Percentiles rank a stretch among this genome's conserved stretches.
phyloP scores from a whole-genome alignment of 2,888 invertebrate genomes.

The Pediacus dermestoides region DNA sequence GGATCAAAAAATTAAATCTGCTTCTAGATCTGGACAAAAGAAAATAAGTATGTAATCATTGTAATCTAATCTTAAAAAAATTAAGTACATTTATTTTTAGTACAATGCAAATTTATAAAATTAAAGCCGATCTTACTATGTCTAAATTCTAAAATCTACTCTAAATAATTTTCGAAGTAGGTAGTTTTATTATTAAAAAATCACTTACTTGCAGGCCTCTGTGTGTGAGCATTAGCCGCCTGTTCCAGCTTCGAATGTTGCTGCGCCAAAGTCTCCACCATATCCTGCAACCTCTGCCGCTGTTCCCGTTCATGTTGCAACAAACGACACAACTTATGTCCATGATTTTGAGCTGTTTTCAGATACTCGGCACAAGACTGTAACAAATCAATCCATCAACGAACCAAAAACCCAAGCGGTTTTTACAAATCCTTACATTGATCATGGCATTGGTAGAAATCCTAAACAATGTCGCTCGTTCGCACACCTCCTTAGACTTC shows the following conservation, averaged over 20 bases:
- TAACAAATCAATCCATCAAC: slow-evolving; percentile 21
- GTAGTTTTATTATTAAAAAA: no score
- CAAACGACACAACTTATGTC: slow-evolving; percentile 87
- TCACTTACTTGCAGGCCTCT: slow-evolving; percentile 49
- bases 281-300: slow-evolving; percentile 85
- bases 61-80: no score
- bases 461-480: slow-evolving; percentile 90
- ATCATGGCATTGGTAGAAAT: slow-evolving; percentile 97
- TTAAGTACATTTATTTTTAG: no score
- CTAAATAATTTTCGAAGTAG: no score
- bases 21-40: no score
- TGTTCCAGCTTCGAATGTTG: slow-evolving; percentile 96
- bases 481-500: slow-evolving; percentile 85
- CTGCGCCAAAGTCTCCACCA: slow-evolving; percentile 95
- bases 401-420: background rate
- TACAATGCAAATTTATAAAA: no score
- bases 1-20: no score
- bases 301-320: slow-evolving; percentile 94
- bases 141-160: no score
- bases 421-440: slow-evolving; percentile 60
- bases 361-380: slow-evolving; percentile 91
- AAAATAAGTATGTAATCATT: no score
- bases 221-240: slow-evolving; percentile 69
- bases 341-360: slow-evolving; percentile 83
- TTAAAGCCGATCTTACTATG: no score